phyloP scores from a whole-genome alignment of 1,140 invertebrate genomes.

The Trinorchestia longiramus region DNA sequence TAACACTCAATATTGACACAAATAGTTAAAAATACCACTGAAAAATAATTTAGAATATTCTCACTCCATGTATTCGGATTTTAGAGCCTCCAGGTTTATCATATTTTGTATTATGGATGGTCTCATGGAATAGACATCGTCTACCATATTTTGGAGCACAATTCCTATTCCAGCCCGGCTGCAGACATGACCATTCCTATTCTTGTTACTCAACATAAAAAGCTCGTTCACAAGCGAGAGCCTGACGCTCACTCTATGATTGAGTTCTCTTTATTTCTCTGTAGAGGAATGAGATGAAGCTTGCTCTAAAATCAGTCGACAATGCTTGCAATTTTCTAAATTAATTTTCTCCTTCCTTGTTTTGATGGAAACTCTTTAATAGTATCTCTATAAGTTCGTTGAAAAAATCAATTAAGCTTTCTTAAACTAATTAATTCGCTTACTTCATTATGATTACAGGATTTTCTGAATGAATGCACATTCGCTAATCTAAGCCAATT shows the following conservation, averaged over 20 bases:
- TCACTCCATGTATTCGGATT: neutral
- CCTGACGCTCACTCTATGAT: neutral
- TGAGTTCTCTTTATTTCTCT: neutral
- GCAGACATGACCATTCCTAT: neutral
- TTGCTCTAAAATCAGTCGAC: neutral
- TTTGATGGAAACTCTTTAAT: too few relatives aligned
- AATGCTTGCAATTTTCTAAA: neutral
- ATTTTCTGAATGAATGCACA: too few relatives aligned
- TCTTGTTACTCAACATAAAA: slow-evolving; percentile 2
- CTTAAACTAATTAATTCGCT: too few relatives aligned
- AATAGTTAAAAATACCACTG: neutral
- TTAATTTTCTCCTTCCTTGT: neutral
- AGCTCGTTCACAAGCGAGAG: neutral
- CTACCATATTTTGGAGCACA: neutral
- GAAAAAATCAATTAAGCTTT: too few relatives aligned
- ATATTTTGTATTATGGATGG: neutral
- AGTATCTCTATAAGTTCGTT: too few relatives aligned
- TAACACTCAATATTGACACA: neutral
- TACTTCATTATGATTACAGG: too few relatives aligned
- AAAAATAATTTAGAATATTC: neutral
- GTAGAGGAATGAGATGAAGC: neutral
- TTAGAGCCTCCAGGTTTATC: neutral
- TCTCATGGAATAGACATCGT: neutral
- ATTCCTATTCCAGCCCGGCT: slow-evolving; percentile 25
- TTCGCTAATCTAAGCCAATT: too few relatives aligned